These are phyloP conservation scores for Syrmaticus mikado DNA, from an alignment of 2,113 vertebrate genomes.

Conservation along the genomic window DNA sequence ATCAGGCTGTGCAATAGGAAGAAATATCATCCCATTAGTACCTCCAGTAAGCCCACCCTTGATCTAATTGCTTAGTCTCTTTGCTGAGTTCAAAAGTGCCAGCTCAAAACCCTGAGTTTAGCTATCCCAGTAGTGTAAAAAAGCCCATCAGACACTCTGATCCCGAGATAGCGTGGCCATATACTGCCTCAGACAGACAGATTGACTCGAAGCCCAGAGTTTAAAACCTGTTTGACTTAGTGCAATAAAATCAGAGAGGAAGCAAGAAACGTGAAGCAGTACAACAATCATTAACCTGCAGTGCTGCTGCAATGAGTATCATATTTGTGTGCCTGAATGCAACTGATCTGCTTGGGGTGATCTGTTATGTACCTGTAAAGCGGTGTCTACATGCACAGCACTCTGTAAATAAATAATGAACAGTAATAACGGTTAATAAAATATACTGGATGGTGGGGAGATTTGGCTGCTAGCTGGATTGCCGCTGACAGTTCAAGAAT, in stretches of 20 bases:
- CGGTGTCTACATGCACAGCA: conserved; percentile 10
- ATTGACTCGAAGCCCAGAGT: background rate
- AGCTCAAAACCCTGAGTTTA: background rate
- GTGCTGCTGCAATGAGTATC: conserved; percentile 24
- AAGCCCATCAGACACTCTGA: background rate
- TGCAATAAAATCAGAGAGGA: conserved; percentile 32
- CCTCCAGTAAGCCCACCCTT: background rate
- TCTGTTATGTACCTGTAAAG: conserved; percentile 68
- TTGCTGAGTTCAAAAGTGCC: background rate
- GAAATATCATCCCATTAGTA: fast-evolving
- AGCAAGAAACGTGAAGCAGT: conserved; percentile 24
- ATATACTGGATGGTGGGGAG: background rate
- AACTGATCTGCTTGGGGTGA: conserved; percentile 2
- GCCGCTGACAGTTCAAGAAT: conserved; percentile 13
- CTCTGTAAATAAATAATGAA: conserved; percentile 67
- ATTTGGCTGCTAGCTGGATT: conserved; percentile 19
- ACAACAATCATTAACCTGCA: background rate
- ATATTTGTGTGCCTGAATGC: conserved; percentile 17
- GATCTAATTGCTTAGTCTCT: background rate
- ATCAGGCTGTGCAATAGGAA: background rate
- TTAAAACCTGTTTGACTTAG: conserved; percentile 40
- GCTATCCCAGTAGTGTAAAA: background rate
- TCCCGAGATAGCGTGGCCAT: background rate
- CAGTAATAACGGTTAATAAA: conserved; percentile 52
- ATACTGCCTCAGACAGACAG: background rate